Evolutionary conservation across 2,797 vertebrate species (phyloP), one percentile per base, ranked within the genome.

Genomic region (Amazonetta brasiliensis): DNA sequence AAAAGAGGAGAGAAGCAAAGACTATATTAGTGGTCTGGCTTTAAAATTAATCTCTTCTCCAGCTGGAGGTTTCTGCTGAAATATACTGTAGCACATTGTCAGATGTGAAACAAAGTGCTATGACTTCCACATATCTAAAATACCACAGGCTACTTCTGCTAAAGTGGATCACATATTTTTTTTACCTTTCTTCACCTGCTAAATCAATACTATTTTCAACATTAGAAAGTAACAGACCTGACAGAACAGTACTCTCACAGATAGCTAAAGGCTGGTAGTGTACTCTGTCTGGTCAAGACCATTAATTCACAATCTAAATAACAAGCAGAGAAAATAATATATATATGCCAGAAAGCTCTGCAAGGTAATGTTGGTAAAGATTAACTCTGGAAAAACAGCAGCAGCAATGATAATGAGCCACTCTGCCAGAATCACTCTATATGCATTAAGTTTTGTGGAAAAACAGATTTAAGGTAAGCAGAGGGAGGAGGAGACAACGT

Each of bases 341-440:
- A 48, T 23, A 23, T 48, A 17, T 7, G n/a, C 5, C 46, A 60
- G 52, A 52, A 74, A 69, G 33, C 26, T 85, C n/a, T n/a, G 21
- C 30, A 50, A 81, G 31, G n/a, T 30, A 35, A 82, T 8, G 30
- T 25, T 66, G 39, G 30, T 31, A 44, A 55, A 9, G 50, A 76
- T 72, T 87, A 89, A 50, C n/a, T 64, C 26, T 39, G 54, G 31
- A 63, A 66, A 78, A 21, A 46, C 30, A 46, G 33, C 22, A 76
- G 26, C 31, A 43, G 20, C n/a, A 60, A 17, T 5, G 22, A 50
- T 0, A 1, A 71, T 63, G 8, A 39, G 12, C 11, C 2, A n/a
- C 33, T 60, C 16, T 7, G 31, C 11, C 23, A 43, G 52, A 71
- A 50, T 66, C 25, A 31, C 21, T 60, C 18, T 30, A 12, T 21